Conservation (phyloP, 1,140 invertebrate genomes). For the Calosoma granatense region DNA sequence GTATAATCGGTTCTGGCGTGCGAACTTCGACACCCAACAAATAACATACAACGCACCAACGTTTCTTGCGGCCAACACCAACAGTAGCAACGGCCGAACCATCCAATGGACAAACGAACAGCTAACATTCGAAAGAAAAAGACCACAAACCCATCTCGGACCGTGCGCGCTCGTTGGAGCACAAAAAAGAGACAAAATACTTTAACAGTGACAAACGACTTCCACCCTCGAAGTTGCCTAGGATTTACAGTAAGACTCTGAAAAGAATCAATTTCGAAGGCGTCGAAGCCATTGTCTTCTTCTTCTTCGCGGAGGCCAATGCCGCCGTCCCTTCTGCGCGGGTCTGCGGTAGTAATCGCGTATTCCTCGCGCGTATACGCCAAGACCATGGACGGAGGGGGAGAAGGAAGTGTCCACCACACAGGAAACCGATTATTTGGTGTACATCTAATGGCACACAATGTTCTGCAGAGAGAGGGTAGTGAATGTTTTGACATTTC, state of each 20-base stretch:
- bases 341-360: constrained; percentile 4
- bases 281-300: constrained; percentile 16
- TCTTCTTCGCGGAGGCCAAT: neutral
- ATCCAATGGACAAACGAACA: neutral
- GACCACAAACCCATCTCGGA: neutral
- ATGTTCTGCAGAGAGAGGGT: too few species aligned
- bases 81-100: neutral
- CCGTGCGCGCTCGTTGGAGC: too few species aligned
- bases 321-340: neutral
- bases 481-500: neutral
- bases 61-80: neutral
- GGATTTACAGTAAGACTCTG: constrained; percentile 18
- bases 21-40: constrained; percentile 15
- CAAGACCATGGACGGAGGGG: neutral
- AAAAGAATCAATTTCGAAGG: constrained; percentile 20
- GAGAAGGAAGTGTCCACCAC: constrained; percentile 8
- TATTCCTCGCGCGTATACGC: neutral
- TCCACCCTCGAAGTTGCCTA: constrained; percentile 12
- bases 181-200: constrained; percentile 8
- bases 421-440: constrained; percentile 13
- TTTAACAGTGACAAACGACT: constrained; percentile 18
- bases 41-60: constrained; percentile 11
- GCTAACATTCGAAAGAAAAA: neutral
- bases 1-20: constrained; percentile 14
- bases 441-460: constrained; percentile 11